Percentiles rank a stretch among this genome's conserved stretches.
Conservation (phyloP, 2,888 invertebrate species). For the Xestia sexstrigata region DNA sequence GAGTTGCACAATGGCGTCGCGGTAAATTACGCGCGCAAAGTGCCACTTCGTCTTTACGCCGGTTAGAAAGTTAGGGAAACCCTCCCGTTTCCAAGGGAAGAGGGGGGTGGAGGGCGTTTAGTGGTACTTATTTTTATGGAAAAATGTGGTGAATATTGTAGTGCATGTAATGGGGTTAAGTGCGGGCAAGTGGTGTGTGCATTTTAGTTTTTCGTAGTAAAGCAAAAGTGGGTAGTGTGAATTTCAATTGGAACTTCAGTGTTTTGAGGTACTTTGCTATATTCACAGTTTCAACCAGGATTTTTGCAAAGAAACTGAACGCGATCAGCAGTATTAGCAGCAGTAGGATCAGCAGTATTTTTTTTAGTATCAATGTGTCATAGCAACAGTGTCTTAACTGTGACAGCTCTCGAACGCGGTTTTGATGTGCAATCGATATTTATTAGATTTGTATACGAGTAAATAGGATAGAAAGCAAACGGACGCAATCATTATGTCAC, state of each 20-base stretch:
- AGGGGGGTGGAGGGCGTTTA: conserved; percentile 43
- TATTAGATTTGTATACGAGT: neutral
- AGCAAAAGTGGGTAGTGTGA: neutral
- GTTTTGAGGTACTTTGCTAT: neutral
- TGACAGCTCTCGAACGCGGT: neutral
- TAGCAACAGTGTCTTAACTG: neutral
- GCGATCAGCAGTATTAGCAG: neutral
- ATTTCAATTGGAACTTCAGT: neutral
- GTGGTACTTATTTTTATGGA: conserved; percentile 61
- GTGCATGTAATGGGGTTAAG: conserved; percentile 60
- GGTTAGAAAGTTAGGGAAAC: conserved; percentile 47
- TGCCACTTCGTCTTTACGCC: conserved; percentile 65
- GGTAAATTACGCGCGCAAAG: conserved; percentile 66
- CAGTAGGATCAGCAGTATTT: neutral
- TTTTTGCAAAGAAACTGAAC: neutral
- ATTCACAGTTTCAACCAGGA: neutral
- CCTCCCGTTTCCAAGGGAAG: no score
- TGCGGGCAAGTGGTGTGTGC: conserved; percentile 20
- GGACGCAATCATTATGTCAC: neutral
- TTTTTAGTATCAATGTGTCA: no score
- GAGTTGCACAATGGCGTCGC: conserved; percentile 63
- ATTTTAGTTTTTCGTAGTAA: conserved; percentile 16
- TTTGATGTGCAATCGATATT: neutral
- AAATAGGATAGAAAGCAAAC: neutral
- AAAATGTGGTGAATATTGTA: conserved; percentile 55